These are phyloP conservation scores for Neosalanx taihuensis DNA, from an alignment of 2,797 vertebrate genomes.

Conservation along the genomic window DNA sequence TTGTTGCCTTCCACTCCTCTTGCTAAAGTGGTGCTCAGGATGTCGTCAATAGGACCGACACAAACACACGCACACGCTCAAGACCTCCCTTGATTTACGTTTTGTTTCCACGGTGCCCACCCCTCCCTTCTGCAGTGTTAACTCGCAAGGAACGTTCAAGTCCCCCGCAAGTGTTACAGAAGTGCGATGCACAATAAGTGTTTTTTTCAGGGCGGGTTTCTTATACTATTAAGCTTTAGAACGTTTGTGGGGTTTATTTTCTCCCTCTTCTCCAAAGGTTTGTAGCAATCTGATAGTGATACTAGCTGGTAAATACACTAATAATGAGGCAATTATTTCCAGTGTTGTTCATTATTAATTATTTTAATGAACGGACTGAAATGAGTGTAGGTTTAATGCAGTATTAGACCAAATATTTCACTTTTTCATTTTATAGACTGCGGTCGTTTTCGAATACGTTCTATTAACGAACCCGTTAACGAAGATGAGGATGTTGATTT, in stretches of 20 bases:
- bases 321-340: neutral
- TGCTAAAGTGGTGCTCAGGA: conserved; percentile 62
- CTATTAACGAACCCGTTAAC: conserved; percentile 23
- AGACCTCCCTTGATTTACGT: conserved; percentile 26
- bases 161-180: conserved; percentile 15
- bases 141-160: conserved; percentile 35
- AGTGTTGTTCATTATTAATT: neutral
- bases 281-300: conserved; percentile 21
- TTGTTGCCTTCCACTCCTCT: conserved; percentile 58
- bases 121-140: conserved; percentile 43
- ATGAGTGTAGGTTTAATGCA: conserved; percentile 1
- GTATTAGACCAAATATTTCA: conserved; percentile 15
- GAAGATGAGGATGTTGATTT: neutral
- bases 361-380: neutral
- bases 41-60: conserved; percentile 30
- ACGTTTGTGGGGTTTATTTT: neutral
- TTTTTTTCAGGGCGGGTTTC: conserved; percentile 12
- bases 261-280: conserved; percentile 22
- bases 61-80: conserved; percentile 19
- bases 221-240: conserved; percentile 9
- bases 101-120: conserved; percentile 24
- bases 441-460: conserved; percentile 4
- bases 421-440: neutral
- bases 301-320: conserved; percentile 11
- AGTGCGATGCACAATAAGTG: conserved; percentile 24